Base-by-base conservation (phyloP, 2,113 vertebrate species). In the Panthera tigris region DNA sequence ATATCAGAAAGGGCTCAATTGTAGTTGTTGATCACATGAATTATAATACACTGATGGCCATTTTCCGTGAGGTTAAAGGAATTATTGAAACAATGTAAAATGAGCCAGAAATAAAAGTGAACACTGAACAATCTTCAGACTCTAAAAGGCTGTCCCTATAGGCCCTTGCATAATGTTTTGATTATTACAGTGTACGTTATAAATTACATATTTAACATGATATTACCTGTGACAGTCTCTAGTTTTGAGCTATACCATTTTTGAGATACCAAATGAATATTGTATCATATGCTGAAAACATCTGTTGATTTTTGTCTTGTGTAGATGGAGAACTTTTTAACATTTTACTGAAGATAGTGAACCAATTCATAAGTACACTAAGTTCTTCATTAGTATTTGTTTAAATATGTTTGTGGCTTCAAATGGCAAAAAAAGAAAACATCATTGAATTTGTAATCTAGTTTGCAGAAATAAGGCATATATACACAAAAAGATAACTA, bases 11-110 rank as follows among this genome's bases (percentile, higher is more conserved):
- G 84, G 97, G 97, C 27, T 96, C 97, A 3, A 94, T 98, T 94
- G 83, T 98, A 41, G 97, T 97, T 19, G 65, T 97, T 3, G 96
- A 98, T 96, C 98, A 95, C 74, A 4, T 68, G 57, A 97, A 92
- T 84, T 98, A 98, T 25, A 96, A 31, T 92, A 92, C 94, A 21
- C 97, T 98, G 73, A 98, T 90, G 78, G 94, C 84, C 87, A 97
- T 98, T 94, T 98, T 98, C 96, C 95, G 96, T 87, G 98, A 98
- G 90, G 96, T 98, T 84, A 98, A 98, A 87, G 87, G 29, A 80
- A 98, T 98, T 92, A 97, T 98, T 80, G 92, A 98, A 95, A 89
- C 95, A 71, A 94, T 98, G 97, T 98, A 92, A 97, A 95, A 83
- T 84, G 74, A 95, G 2, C 74, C 41, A 95, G 41, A 95, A 87